A percentile compares a stretch with the other conserved stretches of the same genome.
Conservation (phyloP, 2,113 vertebrate genomes). For the Odobenus rosmarus region DNA sequence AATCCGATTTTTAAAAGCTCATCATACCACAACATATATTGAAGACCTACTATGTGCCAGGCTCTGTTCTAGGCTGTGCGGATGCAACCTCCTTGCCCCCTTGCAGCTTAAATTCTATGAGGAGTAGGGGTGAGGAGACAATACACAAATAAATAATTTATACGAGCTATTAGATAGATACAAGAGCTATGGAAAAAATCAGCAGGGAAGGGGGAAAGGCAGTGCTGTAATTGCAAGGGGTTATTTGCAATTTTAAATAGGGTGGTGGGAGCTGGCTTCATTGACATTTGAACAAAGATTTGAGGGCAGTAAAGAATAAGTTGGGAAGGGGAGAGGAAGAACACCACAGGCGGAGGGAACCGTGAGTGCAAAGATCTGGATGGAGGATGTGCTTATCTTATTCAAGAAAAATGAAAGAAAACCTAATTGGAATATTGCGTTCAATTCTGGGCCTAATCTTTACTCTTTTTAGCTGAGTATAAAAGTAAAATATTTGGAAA, state of each 20-base stretch:
- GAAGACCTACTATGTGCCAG: not conserved
- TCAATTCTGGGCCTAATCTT: not conserved
- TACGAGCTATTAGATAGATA: conserved; percentile 9
- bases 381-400: not conserved
- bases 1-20: not conserved
- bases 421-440: not conserved
- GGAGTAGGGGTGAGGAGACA: not conserved
- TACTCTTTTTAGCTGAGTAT: conserved; percentile 36
- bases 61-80: not conserved
- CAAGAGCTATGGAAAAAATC: not conserved
- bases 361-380: not conserved
- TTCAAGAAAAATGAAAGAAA: conserved; percentile 41
- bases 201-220: not conserved
- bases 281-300: conserved; percentile 20
- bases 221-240: not conserved
- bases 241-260: conserved; percentile 47
- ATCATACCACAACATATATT: not conserved
- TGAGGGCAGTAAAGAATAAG: not conserved
- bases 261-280: not conserved
- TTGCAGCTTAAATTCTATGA: conserved; percentile 4
- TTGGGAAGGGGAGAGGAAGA: not conserved
- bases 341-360: not conserved
- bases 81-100: not conserved
- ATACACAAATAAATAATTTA: not conserved
- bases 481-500: conserved; percentile 55